These are phyloP conservation scores for Lycaon pictus DNA, from an alignment of 2,113 vertebrate genomes.

Conservation along the genomic window DNA sequence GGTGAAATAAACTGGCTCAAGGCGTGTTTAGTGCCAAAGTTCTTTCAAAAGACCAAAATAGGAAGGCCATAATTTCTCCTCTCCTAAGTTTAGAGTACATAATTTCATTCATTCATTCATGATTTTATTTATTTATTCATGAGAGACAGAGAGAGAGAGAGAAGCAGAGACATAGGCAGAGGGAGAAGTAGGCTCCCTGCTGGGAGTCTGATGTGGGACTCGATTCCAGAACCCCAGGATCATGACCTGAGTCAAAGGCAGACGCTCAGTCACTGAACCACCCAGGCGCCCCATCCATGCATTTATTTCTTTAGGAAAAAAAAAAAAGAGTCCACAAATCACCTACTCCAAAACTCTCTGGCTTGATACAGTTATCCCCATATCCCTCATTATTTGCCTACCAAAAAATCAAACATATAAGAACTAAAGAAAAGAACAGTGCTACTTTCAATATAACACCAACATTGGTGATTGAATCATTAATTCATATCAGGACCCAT, in stretches of 20 bases:
- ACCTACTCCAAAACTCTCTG: background rate
- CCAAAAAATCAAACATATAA: background rate
- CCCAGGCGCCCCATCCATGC: background rate
- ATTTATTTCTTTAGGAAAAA: slow-evolving; percentile 1
- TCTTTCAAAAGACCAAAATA: background rate
- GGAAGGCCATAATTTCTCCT: background rate
- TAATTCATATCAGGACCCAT: slow-evolving; percentile 18
- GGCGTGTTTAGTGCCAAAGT: background rate
- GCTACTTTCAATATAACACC: background rate
- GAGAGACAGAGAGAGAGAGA: too few species aligned
- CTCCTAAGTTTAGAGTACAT: slow-evolving; percentile 2
- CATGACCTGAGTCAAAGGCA: too few species aligned
- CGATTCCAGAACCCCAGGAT: too few species aligned
- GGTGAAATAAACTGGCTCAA: background rate
- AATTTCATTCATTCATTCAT: too few species aligned
- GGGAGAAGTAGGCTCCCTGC: too few species aligned
- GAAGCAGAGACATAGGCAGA: too few species aligned
- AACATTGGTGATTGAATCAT: background rate
- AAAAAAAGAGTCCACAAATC: slow-evolving; percentile 24
- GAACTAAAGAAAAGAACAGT: slow-evolving; percentile 42
- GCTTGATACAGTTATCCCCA: background rate
- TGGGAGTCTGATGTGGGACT: too few species aligned
- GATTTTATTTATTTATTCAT: too few species aligned
- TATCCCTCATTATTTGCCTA: background rate
- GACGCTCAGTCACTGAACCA: too few species aligned